Conservation (phyloP, 2,797 vertebrate species). For the Peromyscus eremicus region DNA sequence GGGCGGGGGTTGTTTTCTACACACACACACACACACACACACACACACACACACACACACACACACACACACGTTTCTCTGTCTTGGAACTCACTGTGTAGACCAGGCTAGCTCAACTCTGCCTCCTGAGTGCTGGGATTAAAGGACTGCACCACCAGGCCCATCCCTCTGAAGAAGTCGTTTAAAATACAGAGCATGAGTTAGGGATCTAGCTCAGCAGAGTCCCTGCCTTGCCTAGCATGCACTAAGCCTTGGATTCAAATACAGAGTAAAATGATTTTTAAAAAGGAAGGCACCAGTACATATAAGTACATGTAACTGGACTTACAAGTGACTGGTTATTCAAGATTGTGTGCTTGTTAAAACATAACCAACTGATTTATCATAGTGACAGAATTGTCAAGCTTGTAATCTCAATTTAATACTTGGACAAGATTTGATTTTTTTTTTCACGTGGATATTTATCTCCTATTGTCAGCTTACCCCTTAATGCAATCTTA, state of each 20-base stretch:
- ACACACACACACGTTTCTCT: background rate
- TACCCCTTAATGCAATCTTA: background rate
- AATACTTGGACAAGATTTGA: conserved; percentile 4
- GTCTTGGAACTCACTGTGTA: background rate
- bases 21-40: background rate
- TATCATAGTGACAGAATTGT: background rate
- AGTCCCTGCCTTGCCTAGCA: background rate
- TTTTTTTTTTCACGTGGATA: background rate
- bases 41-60: background rate
- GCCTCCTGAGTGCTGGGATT: background rate
- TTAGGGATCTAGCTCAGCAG: background rate
- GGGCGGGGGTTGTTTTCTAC: background rate
- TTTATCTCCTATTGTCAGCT: background rate
- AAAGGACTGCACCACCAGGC: background rate
- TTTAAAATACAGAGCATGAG: background rate
- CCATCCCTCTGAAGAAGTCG: background rate
- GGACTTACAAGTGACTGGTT: background rate
- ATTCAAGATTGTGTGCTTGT: background rate
- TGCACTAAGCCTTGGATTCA: background rate
- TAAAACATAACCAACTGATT: conserved; percentile 1
- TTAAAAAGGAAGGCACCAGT: background rate
- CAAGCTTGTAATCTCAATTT: conserved; percentile 17
- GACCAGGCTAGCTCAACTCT: background rate
- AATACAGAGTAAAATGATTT: too few species aligned
- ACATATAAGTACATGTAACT: background rate